These are phyloP conservation scores for Microctonus aethiopoides DNA, from an alignment of 2,888 invertebrate genomes.

Conservation along the genomic window DNA sequence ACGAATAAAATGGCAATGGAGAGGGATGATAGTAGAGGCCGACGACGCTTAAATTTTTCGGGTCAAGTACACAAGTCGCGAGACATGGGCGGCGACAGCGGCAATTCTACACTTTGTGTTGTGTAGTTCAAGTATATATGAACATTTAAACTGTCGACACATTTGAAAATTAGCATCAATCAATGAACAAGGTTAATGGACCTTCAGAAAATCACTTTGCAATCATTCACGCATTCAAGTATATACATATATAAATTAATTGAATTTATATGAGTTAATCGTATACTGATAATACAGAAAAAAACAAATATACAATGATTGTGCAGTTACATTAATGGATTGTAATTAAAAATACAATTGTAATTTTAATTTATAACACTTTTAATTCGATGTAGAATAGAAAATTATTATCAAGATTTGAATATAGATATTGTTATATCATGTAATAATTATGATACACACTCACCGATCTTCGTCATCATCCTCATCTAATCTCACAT, in stretches of 20 bases:
- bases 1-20: slow-evolving; percentile 5
- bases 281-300: too few relatives aligned
- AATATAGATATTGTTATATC: too few relatives aligned
- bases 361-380: neutral
- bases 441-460: slow-evolving; percentile 38
- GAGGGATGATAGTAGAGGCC: slow-evolving; percentile 8
- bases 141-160: neutral
- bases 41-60: slow-evolving; percentile 19
- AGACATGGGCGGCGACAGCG: slow-evolving; percentile 3
- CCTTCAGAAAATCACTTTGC: neutral
- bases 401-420: too few relatives aligned
- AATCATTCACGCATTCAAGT: too few relatives aligned
- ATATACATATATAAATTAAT: neutral
- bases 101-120: neutral
- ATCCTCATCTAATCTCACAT: slow-evolving; percentile 59
- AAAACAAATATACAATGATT: neutral
- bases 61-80: slow-evolving; percentile 29
- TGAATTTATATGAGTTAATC: neutral
- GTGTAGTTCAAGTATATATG: neutral
- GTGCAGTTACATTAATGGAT: neutral
- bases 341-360: neutral
- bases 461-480: slow-evolving; percentile 59
- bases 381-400: neutral
- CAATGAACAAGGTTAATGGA: slow-evolving; percentile 21
- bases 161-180: slow-evolving; percentile 21